A percentile compares a stretch with the other conserved stretches of the same genome.
Evolutionary conservation across 2,113 vertebrate genomes (phyloP).

Genomic region (Ailurus styani): DNA sequence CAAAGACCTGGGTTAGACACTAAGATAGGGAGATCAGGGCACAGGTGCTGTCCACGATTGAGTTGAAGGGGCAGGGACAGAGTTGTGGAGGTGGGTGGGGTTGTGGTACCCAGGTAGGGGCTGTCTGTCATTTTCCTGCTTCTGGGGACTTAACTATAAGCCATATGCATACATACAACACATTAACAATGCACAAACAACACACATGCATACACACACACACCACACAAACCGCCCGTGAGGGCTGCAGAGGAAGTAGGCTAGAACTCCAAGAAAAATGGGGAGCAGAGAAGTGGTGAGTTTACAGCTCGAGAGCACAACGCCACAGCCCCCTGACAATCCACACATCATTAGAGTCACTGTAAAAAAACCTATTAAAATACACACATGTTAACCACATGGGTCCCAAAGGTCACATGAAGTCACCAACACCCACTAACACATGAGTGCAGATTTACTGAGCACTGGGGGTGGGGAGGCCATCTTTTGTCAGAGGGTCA

Average conservation of each 20-base stretch:
- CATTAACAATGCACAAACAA: background rate
- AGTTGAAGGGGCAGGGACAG: background rate
- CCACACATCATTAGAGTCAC: slow-evolving; percentile 3
- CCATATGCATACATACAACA: background rate
- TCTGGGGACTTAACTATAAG: background rate
- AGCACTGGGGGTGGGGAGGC: background rate
- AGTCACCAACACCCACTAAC: background rate
- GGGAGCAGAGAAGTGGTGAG: background rate
- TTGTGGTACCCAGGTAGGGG: background rate
- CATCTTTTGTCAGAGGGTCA: background rate
- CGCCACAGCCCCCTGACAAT: background rate
- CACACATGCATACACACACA: background rate
- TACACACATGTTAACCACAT: background rate
- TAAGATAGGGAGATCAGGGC: background rate
- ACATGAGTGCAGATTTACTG: background rate
- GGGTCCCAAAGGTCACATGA: background rate
- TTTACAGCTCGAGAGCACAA: slow-evolving; percentile 26
- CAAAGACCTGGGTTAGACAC: background rate
- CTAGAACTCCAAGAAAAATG: background rate
- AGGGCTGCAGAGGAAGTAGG: background rate
- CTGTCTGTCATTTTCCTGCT: background rate
- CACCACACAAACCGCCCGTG: background rate
- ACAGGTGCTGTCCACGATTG: background rate
- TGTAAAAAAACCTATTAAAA: slow-evolving; percentile 41
- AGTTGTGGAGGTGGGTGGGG: background rate